Evolutionary conservation across 2,888 invertebrate species (phyloP), one percentile per base, ranked within the genome.

Genomic region (Xiphydria camelus): DNA sequence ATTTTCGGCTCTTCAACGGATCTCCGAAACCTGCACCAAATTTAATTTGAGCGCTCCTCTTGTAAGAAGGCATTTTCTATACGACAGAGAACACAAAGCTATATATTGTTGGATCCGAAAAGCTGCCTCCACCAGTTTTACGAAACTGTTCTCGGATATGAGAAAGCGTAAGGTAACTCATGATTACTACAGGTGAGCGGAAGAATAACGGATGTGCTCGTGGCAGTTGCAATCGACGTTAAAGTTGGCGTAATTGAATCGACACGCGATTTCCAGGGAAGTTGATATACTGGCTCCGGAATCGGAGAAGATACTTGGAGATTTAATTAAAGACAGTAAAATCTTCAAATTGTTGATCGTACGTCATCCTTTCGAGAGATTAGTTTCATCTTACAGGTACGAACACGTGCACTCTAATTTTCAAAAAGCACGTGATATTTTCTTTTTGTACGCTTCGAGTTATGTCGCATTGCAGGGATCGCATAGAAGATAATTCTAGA

Each of bases 21-120:
- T 73, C 36, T 42, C 50, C 7, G 57, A 63, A 31, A 61, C 51
- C 19, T 75, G 75, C 34, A 29, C 29, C 2, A 67, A 66, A 45
- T 64, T 74, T 39, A 68, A 71, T 42, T 47, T 70, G 23, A 71
- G 45, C 18, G 62, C 61, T n/a, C 44, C 44, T 14, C 32, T 67
- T 15, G 48, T 20, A 19, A 65, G 52, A 41, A 59, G 46, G 20
- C 58, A 75, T 49, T 74, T 70, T 60, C 59, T 71, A 20, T 66
- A 73, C 41, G 59, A 57, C 39, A 39, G 57, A 4, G 34, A 64
- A 26, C 59, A 68, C 26, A 61, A 60, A 25, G 58, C 62, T 4
- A 40, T 76, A 5, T 76, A 71, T 25, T 76, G 76, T 43, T 76
- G 75, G 75, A 73, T 76, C 18, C 63, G 74, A 47, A 75, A 76